phyloP scores from a whole-genome alignment of 2,888 invertebrate genomes.

The Drosophila antonietae region DNA sequence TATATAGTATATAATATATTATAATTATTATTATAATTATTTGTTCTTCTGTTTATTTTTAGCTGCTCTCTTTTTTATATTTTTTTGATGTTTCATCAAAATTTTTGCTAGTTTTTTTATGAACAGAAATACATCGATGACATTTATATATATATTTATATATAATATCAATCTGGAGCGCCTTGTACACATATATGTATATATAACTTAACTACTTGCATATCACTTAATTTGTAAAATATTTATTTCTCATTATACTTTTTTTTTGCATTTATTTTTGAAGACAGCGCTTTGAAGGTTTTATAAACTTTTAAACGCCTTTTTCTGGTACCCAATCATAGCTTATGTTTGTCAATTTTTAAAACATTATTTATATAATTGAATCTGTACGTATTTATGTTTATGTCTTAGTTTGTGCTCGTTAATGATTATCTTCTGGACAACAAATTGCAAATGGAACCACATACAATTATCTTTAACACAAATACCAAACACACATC shows the following conservation, averaged over 20 bases:
- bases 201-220: slow-evolving; percentile 51
- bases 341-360: not conserved
- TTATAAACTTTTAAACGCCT: slow-evolving; percentile 55
- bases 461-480: slow-evolving; percentile 23
- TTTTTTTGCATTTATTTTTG: slow-evolving; percentile 9
- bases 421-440: slow-evolving; percentile 35
- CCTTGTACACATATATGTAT: slow-evolving; percentile 27
- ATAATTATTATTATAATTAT: slow-evolving; percentile 19
- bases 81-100: slow-evolving; percentile 59
- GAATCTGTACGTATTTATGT: slow-evolving; percentile 26
- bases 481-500: slow-evolving; percentile 17
- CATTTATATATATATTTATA: slow-evolving; percentile 39
- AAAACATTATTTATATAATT: slow-evolving; percentile 19
- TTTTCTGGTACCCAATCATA: slow-evolving; percentile 37
- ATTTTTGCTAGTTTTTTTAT: slow-evolving; percentile 29
- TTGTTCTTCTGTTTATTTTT: slow-evolving; percentile 26
- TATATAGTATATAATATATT: slow-evolving; percentile 41
- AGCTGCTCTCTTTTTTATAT: slow-evolving; percentile 18
- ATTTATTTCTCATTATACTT: slow-evolving; percentile 10
- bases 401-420: slow-evolving; percentile 42
- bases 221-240: slow-evolving; percentile 59
- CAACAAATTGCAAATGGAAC: slow-evolving; percentile 34
- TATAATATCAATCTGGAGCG: slow-evolving; percentile 59
- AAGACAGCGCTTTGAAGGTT: slow-evolving; percentile 36
- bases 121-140: slow-evolving; percentile 62